These are phyloP conservation scores for Esperia sulphurella DNA, from an alignment of 2,888 invertebrate genomes.

Conservation along the genomic window DNA sequence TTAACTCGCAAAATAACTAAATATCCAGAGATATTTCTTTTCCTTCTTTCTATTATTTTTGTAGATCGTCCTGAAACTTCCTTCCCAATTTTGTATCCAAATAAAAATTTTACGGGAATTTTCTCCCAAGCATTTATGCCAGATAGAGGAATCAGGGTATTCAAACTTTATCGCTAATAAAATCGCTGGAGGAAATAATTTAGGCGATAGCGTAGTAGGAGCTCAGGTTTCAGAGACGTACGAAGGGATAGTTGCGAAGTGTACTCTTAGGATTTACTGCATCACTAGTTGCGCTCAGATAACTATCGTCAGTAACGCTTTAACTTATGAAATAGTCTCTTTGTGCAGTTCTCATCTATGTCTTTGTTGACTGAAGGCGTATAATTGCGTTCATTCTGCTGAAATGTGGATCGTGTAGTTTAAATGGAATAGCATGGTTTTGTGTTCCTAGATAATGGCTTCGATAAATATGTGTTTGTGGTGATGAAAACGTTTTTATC, in stretches of 20 bases:
- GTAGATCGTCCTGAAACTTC: background rate
- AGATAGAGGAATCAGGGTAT: conserved; percentile 11
- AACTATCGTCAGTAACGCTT: conserved; percentile 60
- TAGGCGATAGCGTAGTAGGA: conserved; percentile 42
- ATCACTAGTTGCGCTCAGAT: conserved; percentile 69
- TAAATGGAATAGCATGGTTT: conserved; percentile 59
- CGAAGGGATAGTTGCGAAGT: conserved; percentile 56
- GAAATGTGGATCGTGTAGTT: conserved; percentile 59
- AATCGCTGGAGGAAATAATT: conserved; percentile 42
- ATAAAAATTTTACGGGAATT: conserved; percentile 8
- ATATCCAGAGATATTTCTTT: conserved; percentile 3
- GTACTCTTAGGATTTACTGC: conserved; percentile 65
- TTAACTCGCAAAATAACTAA: too few relatives aligned
- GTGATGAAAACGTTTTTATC: background rate
- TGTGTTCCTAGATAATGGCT: conserved; percentile 66
- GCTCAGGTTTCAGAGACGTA: conserved; percentile 40
- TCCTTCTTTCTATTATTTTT: background rate
- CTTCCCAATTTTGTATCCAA: conserved; percentile 5
- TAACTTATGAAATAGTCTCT: conserved; percentile 70
- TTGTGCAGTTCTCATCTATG: conserved; percentile 44
- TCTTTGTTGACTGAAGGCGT: conserved; percentile 64
- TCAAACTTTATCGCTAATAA: conserved; percentile 23
- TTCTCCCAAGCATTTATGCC: conserved; percentile 20
- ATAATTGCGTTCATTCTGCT: conserved; percentile 62
- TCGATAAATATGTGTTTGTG: background rate